Conservation (phyloP, 1,140 invertebrate genomes). For the Drosophila erecta region DNA sequence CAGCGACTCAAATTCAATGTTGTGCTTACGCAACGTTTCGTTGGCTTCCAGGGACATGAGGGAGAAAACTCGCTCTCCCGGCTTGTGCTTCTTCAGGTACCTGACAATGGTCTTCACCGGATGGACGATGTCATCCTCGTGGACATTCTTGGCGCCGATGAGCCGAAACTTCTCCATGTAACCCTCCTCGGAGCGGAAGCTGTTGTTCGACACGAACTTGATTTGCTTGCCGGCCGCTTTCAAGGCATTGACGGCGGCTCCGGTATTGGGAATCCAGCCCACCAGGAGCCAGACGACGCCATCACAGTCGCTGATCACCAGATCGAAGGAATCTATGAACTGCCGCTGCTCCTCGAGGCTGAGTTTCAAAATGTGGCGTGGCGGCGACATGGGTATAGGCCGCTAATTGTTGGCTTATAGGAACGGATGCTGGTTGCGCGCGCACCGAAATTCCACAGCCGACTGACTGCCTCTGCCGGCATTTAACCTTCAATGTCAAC, state of each 20-base stretch:
- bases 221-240: constrained; percentile 88
- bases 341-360: constrained; percentile 57
- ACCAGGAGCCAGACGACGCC: constrained; percentile 71
- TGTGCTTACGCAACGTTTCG: constrained; percentile 70
- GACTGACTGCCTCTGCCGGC: constrained; percentile 48
- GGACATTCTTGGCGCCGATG: constrained; percentile 59
- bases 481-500: constrained; percentile 67
- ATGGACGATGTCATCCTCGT: constrained; percentile 68
- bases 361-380: constrained; percentile 70
- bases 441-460: constrained; percentile 57
- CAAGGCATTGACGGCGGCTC: constrained; percentile 86
- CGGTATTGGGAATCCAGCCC: constrained; percentile 85
- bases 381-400: constrained; percentile 53
- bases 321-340: constrained; percentile 73
- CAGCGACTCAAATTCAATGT: constrained; percentile 71
- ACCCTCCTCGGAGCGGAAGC: constrained; percentile 79
- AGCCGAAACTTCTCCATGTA: constrained; percentile 75
- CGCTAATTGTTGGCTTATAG: neutral
- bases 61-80: constrained; percentile 59
- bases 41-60: constrained; percentile 68
- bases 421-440: constrained; percentile 62
- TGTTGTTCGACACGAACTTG: constrained; percentile 91
- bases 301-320: constrained; percentile 72
- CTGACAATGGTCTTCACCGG: constrained; percentile 73
- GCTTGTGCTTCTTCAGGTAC: constrained; percentile 64